Evolutionary conservation across 30 jellyfish, hydroid and myxozoan genomes (phyloP), one percentile per base, ranked within the genome.

Genomic region (Sanderia malayensis): DNA sequence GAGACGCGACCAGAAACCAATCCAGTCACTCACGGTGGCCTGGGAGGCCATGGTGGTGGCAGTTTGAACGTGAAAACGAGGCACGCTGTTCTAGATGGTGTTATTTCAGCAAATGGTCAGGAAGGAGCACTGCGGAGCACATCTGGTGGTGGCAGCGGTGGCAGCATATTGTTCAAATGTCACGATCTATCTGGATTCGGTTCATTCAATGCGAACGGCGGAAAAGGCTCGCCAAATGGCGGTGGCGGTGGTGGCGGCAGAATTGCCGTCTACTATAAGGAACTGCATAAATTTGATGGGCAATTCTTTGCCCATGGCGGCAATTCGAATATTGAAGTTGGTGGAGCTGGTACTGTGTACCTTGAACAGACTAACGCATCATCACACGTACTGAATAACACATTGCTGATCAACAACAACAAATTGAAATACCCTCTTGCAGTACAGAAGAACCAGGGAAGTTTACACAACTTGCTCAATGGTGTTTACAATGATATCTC

Each of bases 161-260:
- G 89, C 1, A 77, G 89, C 76, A 77, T 77, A 1, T 34, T 53
- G 18, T 20, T 77, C 41, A 19, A 10, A 2, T 77, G 89, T 45
- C 80, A 77, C 10, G 89, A 77, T 46, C 63, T 77, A 44, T 69
- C 78, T 45, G 89, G 89, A 4, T 63, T 77, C 46, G 89, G 89
- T 7, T 13, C 26, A n/a, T 77, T 77, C 20, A 64, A 25, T 24
- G 89, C 89, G 22, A 67, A 62, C 20, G 89, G 89, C 34, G 89
- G 89, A 17, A 32, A 55, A 11, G 89, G 89, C 17, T 29, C 71
- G 19, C 44, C 49, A n/a, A 61, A 23, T 7, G 89, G 89, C 26
- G 89, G 81, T 23, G 89, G 89, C 49, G 89, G 71, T n/a, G 89
- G 89, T 10, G 89, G 89, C 24, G 89, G 89, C 59, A 79, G 89